Percentiles rank a stretch among this genome's conserved stretches.
Evolutionary conservation across 2,888 invertebrate species (phyloP).

Genomic region (Eristalinus aeneus): DNA sequence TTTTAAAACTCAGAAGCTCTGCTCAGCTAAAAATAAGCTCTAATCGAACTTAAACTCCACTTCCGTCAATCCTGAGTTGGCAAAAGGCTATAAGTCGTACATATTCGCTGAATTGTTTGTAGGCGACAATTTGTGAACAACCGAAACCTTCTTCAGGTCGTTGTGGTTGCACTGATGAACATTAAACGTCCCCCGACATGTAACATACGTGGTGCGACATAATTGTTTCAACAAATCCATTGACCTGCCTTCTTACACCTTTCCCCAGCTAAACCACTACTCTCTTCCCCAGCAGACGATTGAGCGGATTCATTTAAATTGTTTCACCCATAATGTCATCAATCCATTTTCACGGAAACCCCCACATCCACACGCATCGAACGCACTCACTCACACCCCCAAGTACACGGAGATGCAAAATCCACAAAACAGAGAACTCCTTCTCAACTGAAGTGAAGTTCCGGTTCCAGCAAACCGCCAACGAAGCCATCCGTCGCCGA

Average conservation of each 20-base stretch:
- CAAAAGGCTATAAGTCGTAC: too few relatives aligned
- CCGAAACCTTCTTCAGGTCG: neutral
- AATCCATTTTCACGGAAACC: constrained; percentile 67
- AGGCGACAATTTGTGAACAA: too few relatives aligned
- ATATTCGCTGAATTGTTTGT: too few relatives aligned
- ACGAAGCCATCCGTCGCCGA: constrained; percentile 45
- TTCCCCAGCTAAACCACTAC: constrained; percentile 50
- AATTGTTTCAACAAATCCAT: constrained; percentile 10
- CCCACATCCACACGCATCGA: neutral
- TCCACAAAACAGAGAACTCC: constrained; percentile 12
- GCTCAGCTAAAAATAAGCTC: too few relatives aligned
- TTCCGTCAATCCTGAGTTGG: too few relatives aligned
- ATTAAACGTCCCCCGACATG: neutral
- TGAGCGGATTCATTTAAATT: constrained; percentile 54
- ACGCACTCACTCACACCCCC: neutral
- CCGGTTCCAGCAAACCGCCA: constrained; percentile 63
- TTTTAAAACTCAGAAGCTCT: too few relatives aligned
- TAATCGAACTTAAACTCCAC: too few relatives aligned
- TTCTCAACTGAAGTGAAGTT: constrained; percentile 60
- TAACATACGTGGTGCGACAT: neutral
- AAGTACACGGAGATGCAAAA: constrained; percentile 25
- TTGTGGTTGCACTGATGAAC: too few relatives aligned
- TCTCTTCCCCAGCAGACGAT: constrained; percentile 4
- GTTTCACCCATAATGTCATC: constrained; percentile 58
- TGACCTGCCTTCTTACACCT: constrained; percentile 49